Conservation (phyloP, 2,888 invertebrate genomes). For the Platerodrilus igneus region DNA sequence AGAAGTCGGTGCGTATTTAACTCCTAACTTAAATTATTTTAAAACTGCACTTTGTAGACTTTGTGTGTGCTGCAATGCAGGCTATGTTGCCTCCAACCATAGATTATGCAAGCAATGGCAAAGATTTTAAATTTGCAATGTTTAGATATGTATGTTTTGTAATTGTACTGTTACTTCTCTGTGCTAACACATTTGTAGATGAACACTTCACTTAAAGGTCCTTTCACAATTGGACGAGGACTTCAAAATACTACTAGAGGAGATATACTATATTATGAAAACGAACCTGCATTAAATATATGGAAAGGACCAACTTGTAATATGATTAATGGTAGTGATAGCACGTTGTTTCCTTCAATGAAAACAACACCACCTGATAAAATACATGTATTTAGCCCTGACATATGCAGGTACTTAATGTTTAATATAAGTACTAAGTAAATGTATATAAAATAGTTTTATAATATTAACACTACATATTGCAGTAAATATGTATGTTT, state of each 20-base stretch:
- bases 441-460: too few relatives aligned
- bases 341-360: conserved; percentile 52
- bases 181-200: conserved; percentile 43
- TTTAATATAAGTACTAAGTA: too few relatives aligned
- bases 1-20: conserved; percentile 46
- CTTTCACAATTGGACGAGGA: conserved; percentile 55
- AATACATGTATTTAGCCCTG: conserved; percentile 53
- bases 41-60: conserved; percentile 28
- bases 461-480: too few relatives aligned
- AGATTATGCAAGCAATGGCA: conserved; percentile 47
- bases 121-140: conserved; percentile 55
- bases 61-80: conserved; percentile 39
- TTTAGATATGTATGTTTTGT: conserved; percentile 52
- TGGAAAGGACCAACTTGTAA: conserved; percentile 53
- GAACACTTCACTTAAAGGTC: conserved; percentile 53
- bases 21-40: conserved; percentile 2
- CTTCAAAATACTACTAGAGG: conserved; percentile 50
- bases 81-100: conserved; percentile 45
- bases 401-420: conserved; percentile 55
- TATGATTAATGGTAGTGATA: conserved; percentile 54
- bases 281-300: conserved; percentile 39
- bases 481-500: too few relatives aligned
- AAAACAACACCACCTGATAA: conserved; percentile 39
- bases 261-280: conserved; percentile 50
- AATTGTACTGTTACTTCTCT: neutral